phyloP scores from a whole-genome alignment of 2,113 vertebrate species.

The Erpornis zantholeuca region DNA sequence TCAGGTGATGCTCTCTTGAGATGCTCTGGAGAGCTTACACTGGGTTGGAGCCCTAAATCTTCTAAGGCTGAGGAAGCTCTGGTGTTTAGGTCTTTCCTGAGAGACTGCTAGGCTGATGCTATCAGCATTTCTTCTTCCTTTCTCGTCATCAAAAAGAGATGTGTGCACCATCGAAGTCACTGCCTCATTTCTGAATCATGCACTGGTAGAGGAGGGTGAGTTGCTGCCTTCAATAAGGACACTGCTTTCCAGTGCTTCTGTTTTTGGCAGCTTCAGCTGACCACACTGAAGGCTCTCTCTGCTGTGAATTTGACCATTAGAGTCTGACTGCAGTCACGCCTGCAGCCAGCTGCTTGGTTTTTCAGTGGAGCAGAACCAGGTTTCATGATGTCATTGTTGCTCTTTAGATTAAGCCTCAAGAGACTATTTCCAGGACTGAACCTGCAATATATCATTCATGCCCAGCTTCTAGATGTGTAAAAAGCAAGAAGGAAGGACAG shows the following conservation, averaged over 20 bases:
- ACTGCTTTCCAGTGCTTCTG: neutral
- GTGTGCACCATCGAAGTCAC: neutral
- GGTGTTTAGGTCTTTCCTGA: neutral
- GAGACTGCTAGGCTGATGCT: neutral
- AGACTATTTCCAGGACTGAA: conserved; percentile 4
- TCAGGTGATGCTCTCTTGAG: neutral
- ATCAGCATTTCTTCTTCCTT: neutral
- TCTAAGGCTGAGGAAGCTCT: neutral
- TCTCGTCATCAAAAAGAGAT: neutral
- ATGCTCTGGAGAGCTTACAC: neutral
- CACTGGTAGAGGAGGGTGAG: neutral
- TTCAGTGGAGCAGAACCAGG: neutral
- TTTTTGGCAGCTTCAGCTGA: neutral
- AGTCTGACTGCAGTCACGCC: neutral
- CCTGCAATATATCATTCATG: neutral
- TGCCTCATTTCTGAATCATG: neutral
- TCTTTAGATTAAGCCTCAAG: neutral
- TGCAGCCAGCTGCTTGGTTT: neutral
- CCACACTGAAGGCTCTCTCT: neutral
- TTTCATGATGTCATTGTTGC: neutral
- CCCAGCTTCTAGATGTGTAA: neutral
- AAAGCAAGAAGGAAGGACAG: neutral
- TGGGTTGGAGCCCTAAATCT: neutral
- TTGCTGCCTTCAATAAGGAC: neutral
- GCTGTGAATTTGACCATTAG: neutral